A percentile compares a stretch with the other conserved stretches of the same genome.
These are phyloP conservation scores for Batillaria attramentaria DNA, from an alignment of 1,140 invertebrate species.

Conservation along the genomic window DNA sequence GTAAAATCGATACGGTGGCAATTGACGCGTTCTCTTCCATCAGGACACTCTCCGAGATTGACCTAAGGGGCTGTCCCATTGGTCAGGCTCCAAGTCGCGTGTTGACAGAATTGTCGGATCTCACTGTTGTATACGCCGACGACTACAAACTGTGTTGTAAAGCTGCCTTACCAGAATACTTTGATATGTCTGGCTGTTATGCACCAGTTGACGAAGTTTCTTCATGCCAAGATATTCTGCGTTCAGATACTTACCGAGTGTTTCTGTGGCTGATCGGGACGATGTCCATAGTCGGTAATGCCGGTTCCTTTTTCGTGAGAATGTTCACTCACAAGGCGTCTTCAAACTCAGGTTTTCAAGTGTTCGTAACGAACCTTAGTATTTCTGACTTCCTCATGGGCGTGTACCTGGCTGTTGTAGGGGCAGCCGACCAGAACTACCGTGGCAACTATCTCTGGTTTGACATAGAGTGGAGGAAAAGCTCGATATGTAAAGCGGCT, in stretches of 20 bases:
- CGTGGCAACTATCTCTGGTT: conserved; percentile 48
- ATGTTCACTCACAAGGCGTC: conserved; percentile 17
- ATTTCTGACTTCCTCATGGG: conserved; percentile 36
- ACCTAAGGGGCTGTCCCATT: neutral
- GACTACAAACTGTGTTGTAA: conserved; percentile 42
- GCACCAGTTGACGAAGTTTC: conserved; percentile 45
- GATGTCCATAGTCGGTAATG: conserved; percentile 46
- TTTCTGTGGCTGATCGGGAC: conserved; percentile 46
- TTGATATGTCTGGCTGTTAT: conserved; percentile 29
- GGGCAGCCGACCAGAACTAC: conserved; percentile 28
- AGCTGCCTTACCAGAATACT: neutral
- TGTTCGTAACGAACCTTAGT: conserved; percentile 50
- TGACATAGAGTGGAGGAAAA: conserved; percentile 50
- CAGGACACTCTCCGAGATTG: neutral
- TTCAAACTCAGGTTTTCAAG: conserved; percentile 39
- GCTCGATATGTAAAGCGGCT: conserved; percentile 48
- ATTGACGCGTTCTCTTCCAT: neutral
- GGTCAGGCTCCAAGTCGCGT: neutral
- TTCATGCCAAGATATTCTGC: conserved; percentile 48
- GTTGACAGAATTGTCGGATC: neutral
- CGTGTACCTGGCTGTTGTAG: conserved; percentile 30
- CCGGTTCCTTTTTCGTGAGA: conserved; percentile 24
- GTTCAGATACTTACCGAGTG: conserved; percentile 32
- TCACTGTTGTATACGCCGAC: neutral
- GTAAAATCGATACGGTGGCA: neutral